Evolutionary conservation across 2,888 invertebrate genomes (phyloP).

Genomic region (Tenodera sinensis): DNA sequence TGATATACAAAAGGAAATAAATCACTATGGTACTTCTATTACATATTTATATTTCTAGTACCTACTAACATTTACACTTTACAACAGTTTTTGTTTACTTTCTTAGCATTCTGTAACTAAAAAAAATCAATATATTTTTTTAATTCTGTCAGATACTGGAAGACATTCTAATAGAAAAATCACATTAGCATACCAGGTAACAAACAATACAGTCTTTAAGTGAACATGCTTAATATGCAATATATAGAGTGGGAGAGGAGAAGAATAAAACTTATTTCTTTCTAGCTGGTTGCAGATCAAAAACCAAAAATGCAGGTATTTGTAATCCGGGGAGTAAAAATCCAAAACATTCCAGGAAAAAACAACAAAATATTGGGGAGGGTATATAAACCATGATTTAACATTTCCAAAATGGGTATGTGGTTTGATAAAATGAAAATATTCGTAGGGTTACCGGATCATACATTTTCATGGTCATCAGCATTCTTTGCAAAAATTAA

Average conservation of each 20-base stretch:
- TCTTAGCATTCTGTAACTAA: not conserved
- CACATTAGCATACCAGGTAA: not conserved
- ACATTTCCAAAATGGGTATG: not conserved
- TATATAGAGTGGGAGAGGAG: not conserved
- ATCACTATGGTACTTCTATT: not conserved
- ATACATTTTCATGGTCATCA: not conserved
- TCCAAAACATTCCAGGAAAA: slow-evolving; percentile 4
- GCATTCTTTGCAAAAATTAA: not conserved
- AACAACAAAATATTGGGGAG: not conserved
- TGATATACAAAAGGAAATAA: not conserved
- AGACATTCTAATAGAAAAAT: not conserved
- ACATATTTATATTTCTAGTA: not conserved
- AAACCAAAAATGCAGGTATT: not conserved
- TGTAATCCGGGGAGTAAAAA: not conserved
- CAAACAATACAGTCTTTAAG: not conserved
- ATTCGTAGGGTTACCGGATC: not conserved
- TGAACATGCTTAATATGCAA: not conserved
- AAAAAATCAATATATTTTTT: not conserved
- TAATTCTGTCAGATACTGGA: not conserved
- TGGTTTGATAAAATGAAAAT: not conserved
- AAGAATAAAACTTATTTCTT: not conserved
- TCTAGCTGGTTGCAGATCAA: not conserved
- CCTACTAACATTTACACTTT: not conserved
- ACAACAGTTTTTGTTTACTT: not conserved
- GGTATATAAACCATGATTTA: not conserved